phyloP scores from a whole-genome alignment of 1,140 invertebrate species.

The Ctenoplectra terminalis region DNA sequence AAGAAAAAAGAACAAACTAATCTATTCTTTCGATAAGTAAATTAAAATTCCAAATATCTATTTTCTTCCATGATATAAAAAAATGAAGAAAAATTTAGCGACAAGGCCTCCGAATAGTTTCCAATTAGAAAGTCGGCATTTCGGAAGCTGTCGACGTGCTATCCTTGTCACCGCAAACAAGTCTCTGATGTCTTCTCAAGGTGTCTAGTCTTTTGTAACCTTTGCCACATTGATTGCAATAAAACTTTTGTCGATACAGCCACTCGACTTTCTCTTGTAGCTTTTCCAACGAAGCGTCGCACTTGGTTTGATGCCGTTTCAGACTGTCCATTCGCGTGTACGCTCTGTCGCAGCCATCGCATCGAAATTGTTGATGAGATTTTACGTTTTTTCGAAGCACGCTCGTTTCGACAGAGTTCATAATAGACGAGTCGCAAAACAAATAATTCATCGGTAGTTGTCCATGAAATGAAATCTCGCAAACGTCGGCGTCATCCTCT shows the following conservation, averaged over 20 bases:
- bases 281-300: constrained; percentile 64
- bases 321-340: constrained; percentile 79
- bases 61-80: neutral
- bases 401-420: constrained; percentile 43
- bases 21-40: neutral
- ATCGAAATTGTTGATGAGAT: constrained; percentile 62
- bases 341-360: constrained; percentile 74
- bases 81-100: neutral
- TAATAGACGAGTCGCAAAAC: constrained; percentile 58
- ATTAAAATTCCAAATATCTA: neutral
- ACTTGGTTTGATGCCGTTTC: constrained; percentile 78
- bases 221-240: constrained; percentile 81
- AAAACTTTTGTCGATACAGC: constrained; percentile 66
- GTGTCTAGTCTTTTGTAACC: constrained; percentile 81
- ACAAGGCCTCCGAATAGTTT: too few relatives aligned
- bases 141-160: constrained; percentile 32
- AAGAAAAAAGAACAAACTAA: neutral
- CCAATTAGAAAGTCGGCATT: constrained; percentile 26
- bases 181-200: constrained; percentile 74
- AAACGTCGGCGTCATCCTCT: constrained; percentile 58
- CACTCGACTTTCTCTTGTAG: constrained; percentile 48
- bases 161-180: constrained; percentile 73
- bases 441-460: constrained; percentile 62
- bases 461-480: constrained; percentile 61
- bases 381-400: constrained; percentile 38